These are phyloP conservation scores for Ypsolopha scabrella DNA, from an alignment of 2,888 invertebrate species.

Conservation along the genomic window DNA sequence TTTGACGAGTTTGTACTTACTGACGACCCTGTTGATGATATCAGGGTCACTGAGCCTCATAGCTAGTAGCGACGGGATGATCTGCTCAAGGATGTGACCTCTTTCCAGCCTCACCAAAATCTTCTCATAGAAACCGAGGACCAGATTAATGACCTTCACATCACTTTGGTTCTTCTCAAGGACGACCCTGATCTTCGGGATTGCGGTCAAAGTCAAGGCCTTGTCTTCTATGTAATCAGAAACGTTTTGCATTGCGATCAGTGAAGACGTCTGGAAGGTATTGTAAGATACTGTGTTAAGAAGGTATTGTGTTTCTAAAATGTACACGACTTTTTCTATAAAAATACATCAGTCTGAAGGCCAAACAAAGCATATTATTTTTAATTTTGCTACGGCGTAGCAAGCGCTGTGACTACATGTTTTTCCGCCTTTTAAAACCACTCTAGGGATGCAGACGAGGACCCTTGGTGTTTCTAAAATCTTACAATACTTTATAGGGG, in stretches of 20 bases:
- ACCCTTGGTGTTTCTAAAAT: no score
- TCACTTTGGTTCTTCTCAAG: slow-evolving; percentile 85
- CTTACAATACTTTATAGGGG: no score
- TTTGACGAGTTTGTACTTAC: slow-evolving; percentile 75
- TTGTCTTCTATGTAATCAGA: slow-evolving; percentile 87
- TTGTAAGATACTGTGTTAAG: no score
- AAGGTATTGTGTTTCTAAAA: no score
- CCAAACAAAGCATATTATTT: no score
- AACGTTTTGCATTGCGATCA: slow-evolving; percentile 88
- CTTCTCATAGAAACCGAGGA: slow-evolving; percentile 83
- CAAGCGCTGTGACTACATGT: no score
- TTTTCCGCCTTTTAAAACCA: no score
- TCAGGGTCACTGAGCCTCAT: slow-evolving; percentile 90
- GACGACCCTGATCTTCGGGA: slow-evolving; percentile 85
- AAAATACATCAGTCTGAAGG: no score
- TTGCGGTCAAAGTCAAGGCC: slow-evolving; percentile 81
- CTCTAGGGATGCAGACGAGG: no score
- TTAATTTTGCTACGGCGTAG: no score
- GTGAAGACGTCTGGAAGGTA: slow-evolving; percentile 82
- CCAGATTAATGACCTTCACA: slow-evolving; percentile 82
- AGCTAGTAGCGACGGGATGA: slow-evolving; percentile 88
- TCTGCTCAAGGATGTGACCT: slow-evolving; percentile 89
- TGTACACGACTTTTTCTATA: no score
- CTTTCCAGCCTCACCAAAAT: slow-evolving; percentile 88
- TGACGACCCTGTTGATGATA: slow-evolving; percentile 89